Evolutionary conservation across 1,140 invertebrate species (phyloP), one percentile per base, ranked within the genome.

Genomic region (Charaxes varanes): DNA sequence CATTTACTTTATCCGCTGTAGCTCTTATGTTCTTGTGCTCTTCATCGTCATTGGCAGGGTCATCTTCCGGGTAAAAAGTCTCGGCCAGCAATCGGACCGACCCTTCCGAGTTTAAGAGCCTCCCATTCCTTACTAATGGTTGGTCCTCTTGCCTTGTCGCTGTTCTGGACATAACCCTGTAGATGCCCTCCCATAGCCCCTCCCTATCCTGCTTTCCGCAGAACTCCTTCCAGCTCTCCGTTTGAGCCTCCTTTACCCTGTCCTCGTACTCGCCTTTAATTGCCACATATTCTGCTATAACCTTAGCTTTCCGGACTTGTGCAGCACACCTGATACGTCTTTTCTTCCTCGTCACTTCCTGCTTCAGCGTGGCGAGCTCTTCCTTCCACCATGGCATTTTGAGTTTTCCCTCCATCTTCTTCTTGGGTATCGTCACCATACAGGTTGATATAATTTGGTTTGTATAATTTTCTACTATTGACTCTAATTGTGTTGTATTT

Each of bases 141-240:
- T 35, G 0, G 10, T 60, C 52, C n/a, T 60, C 52, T 1, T 46
- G 7, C 11, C 44, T 34, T 16, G 7, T 5, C 0, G 18, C 21
- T 30, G 10, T 21, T 10, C n/a, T 35, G 1, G 32, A 24, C 0
- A 48, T 34, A 0, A 44, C 30, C n/a, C 43, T 47, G 4, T 45
- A 48, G 0, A 51, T 40, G 0, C 41, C 41, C 2, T 44, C 37
- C 47, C 47, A 49, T 6, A 52, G 4, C 1, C 38, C 22, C 7
- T 55, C 52, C 12, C 24, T 35, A 1, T 52, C 48, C 24, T 61
- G 58, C 26, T 34, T 51, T 1, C 6, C 8, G n/a, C 50, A 49
- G n/a, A 55, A 60, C 1, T 15, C 17, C 26, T 55, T 60, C 52
- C 55, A 58, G 15, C 54, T 58, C 2, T 8, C 8, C 11, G 15